These are phyloP conservation scores for Drosophila elegans DNA, from an alignment of 1,140 invertebrate species.

Conservation along the genomic window DNA sequence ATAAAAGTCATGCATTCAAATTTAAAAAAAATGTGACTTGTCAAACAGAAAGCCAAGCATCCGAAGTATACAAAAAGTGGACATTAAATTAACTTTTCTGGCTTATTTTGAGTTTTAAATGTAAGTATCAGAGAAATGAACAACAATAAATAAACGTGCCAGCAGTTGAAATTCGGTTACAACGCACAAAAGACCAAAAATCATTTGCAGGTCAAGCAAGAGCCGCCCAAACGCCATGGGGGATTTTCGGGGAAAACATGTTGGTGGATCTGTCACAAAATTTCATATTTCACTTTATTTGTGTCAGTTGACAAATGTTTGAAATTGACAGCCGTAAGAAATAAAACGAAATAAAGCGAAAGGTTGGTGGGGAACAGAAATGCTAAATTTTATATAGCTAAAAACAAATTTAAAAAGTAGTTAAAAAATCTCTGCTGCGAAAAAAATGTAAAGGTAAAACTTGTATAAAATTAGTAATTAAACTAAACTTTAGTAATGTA, in stretches of 20 bases:
- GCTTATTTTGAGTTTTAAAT: too few species aligned
- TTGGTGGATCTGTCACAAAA: slow-evolving; percentile 39
- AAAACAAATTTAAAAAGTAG: neutral
- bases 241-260: neutral
- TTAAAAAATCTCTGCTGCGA: too few species aligned
- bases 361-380: neutral
- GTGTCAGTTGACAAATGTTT: slow-evolving; percentile 58
- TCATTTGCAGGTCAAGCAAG: slow-evolving; percentile 34
- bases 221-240: neutral
- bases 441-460: too few species aligned
- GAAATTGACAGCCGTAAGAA: slow-evolving; percentile 62
- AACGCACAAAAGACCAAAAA: slow-evolving; percentile 18
- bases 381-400: neutral
- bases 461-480: too few species aligned
- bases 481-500: too few species aligned
- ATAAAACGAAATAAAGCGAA: slow-evolving; percentile 16
- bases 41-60: too few species aligned
- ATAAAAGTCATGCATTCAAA: too few species aligned
- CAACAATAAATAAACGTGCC: neutral
- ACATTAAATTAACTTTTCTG: too few species aligned
- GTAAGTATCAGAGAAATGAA: neutral
- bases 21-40: too few species aligned
- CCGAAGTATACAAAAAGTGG: too few species aligned
- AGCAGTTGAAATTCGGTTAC: neutral
- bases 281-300: slow-evolving; percentile 63